phyloP scores from a whole-genome alignment of 2,113 vertebrate genomes.

The Patagioenas fasciata region DNA sequence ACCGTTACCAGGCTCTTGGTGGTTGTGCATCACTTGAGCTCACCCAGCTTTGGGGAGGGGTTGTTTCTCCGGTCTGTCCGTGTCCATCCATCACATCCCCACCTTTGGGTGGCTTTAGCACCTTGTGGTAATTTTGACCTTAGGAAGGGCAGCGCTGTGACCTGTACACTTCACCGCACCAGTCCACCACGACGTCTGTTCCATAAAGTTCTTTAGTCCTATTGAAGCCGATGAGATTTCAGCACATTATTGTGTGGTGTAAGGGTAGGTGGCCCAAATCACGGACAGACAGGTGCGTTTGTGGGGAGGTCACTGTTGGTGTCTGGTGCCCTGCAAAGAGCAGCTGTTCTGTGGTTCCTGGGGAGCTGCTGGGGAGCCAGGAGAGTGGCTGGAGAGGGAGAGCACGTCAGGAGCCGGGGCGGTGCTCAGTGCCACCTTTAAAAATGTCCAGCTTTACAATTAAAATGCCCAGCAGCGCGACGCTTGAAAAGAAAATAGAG shows the following conservation, averaged over 20 bases:
- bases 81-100: neutral
- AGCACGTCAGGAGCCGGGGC: too few species aligned
- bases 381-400: neutral
- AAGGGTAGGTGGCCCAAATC: neutral
- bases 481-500: neutral
- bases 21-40: neutral
- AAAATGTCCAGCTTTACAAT: neutral
- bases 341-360: neutral
- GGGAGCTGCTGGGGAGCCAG: neutral
- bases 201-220: neutral
- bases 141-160: neutral
- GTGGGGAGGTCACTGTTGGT: neutral
- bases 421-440: neutral
- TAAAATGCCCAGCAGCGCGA: accelerated
- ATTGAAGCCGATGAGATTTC: neutral
- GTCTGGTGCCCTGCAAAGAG: neutral
- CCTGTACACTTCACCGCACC: accelerated
- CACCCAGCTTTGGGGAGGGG: neutral
- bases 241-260: neutral
- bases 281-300: accelerated
- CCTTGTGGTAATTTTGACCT: neutral
- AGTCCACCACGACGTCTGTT: neutral
- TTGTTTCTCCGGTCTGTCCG: neutral
- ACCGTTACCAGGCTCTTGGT: neutral
- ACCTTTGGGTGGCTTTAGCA: neutral